Percentiles rank a stretch among this genome's conserved stretches.
Conservation (phyloP, 2,113 vertebrate species). For the Brevimyrus niger region DNA sequence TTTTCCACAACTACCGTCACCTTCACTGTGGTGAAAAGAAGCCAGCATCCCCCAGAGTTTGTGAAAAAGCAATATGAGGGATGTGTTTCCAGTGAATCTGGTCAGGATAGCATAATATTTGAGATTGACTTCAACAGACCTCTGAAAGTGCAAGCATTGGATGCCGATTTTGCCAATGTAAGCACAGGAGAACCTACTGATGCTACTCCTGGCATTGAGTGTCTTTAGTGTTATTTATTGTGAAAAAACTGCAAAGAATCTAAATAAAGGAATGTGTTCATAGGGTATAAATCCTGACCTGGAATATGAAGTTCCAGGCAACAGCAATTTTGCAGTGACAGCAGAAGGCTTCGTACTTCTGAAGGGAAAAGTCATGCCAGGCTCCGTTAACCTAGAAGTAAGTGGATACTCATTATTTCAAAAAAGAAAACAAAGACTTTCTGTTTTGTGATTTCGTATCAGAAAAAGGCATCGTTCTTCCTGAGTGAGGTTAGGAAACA, state of each 20-base stretch:
- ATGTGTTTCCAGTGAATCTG: conserved; percentile 25
- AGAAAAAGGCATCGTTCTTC: neutral
- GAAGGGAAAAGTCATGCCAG: conserved; percentile 15
- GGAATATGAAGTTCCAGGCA: conserved; percentile 53
- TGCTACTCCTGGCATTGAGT: neutral
- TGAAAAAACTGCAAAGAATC: neutral
- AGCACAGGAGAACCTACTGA: neutral
- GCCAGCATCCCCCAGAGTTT: conserved; percentile 51
- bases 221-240: neutral
- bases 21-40: conserved; percentile 52
- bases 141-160: conserved; percentile 47
- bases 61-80: conserved; percentile 44
- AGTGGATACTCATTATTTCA: conserved; percentile 20
- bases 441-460: neutral
- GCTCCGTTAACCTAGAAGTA: conserved; percentile 36
- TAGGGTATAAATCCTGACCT: conserved; percentile 70
- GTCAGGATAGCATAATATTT: conserved; percentile 44
- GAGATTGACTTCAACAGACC: conserved; percentile 44
- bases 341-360: conserved; percentile 59
- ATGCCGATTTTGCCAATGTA: conserved; percentile 51
- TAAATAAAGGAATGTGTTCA: neutral
- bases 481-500: neutral
- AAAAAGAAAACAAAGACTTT: neutral
- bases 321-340: conserved; percentile 49
- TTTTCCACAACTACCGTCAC: conserved; percentile 52